Evolutionary conservation across 2,888 invertebrate species (phyloP), one percentile per base, ranked within the genome.

Genomic region (Lochmaea capreae): DNA sequence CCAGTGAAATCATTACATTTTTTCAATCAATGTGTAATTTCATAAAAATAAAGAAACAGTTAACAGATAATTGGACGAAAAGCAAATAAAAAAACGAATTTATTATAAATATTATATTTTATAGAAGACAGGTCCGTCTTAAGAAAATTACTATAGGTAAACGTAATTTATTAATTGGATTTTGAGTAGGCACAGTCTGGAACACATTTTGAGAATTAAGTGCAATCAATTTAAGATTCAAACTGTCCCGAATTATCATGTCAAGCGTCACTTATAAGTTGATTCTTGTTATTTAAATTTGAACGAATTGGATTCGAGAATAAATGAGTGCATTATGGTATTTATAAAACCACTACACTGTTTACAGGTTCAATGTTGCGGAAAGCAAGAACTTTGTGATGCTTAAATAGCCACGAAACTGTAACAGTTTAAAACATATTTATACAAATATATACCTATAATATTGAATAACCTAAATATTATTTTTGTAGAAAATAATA

Each of bases 1-100:
- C 43, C 62, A 63, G 62, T 42, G 22, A 63, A 63, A 63, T 63
- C 62, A 42, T 63, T 43, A 43, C 42, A 9, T 63, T 63, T 62
- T 62, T 62, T 43, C 26, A 14, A 59, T 59, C 18, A 58, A 22
- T 22, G 58, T 10, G 26, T 22, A 22, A 58, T 58, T 58, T 18
- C 26, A 33, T 33, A 33, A 33, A 59, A 59, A 33, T 59, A 33
- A 59, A 59, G n/a, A 14, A 59, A 59, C 12, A 33, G 54, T 54
- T 54, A 54, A 54, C 16, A 54, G 18, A 54, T 54, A 54, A 54
- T 54, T 54, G 54, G 18, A 54, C 18, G 10, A 54, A 54, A 16
- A 16, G 18, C n/a, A 54, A 54, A 18, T 54, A 18, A 39, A 54
- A 54, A 16, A 18, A 18, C n/a, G 18, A 54, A 54, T 18, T 16